Percentiles rank a stretch among this genome's conserved stretches.
Evolutionary conservation across 2,888 invertebrate genomes (phyloP).

Genomic region (Sphaerophoria taeniata): DNA sequence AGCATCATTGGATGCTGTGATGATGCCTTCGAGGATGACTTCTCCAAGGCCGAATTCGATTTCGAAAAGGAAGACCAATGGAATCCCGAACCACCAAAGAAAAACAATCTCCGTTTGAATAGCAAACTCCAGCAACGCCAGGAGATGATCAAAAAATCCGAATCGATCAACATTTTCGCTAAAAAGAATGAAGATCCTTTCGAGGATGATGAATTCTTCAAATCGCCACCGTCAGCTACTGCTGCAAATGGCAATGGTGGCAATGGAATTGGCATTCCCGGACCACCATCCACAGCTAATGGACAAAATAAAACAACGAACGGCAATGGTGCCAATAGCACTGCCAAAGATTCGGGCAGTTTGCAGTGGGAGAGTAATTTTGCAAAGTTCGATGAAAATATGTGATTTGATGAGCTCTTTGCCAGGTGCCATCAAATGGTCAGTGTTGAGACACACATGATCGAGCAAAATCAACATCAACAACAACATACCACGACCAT

Average conservation of each 20-base stretch:
- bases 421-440: slow-evolving; percentile 73
- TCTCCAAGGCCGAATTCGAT: slow-evolving; percentile 83
- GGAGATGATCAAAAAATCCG: slow-evolving; percentile 91
- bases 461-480: slow-evolving; percentile 36
- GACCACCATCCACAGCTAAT: slow-evolving; percentile 43
- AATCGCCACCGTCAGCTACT: slow-evolving; percentile 78
- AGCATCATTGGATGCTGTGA: slow-evolving; percentile 54
- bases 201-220: slow-evolving; percentile 94
- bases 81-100: slow-evolving; percentile 77
- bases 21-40: slow-evolving; percentile 84
- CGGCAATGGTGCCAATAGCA: slow-evolving; percentile 26
- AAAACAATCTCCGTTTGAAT: slow-evolving; percentile 81
- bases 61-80: slow-evolving; percentile 82
- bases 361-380: slow-evolving; percentile 83
- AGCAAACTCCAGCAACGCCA: slow-evolving; percentile 83
- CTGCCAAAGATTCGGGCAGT: slow-evolving; percentile 65
- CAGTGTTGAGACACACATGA: slow-evolving; percentile 64
- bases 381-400: slow-evolving; percentile 83
- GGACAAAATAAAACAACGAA: slow-evolving; percentile 58
- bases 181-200: slow-evolving; percentile 95
- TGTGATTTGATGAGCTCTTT: slow-evolving; percentile 82
- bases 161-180: slow-evolving; percentile 95
- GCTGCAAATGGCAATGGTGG: slow-evolving; percentile 46
- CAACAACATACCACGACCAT: slow-evolving; percentile 2
- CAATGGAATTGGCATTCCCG: background rate